Base-by-base conservation (phyloP, 1,140 invertebrate species). In the Streblospio benedicti region DNA sequence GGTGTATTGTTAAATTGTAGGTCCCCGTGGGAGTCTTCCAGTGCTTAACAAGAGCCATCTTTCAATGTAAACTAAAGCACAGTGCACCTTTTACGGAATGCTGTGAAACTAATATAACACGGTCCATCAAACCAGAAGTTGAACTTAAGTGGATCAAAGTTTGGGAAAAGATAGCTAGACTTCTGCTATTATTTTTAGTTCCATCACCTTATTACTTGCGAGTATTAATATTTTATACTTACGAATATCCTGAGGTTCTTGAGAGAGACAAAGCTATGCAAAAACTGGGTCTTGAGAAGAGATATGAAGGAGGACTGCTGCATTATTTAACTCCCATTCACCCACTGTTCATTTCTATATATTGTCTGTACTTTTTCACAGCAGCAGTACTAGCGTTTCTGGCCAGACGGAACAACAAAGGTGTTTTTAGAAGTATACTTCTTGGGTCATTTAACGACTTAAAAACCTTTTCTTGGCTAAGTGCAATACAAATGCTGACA, bases 291-390 rank as follows among this genome's bases (percentile, higher is more conserved):
- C 61, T 74, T n/a, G 31, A 51, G 1, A 53, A 67, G 38, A 31
- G 27, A 4, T 72, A 70, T 59, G 62, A 67, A 44, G 67, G 64
- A 35, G 75, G 69, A 53, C 56, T 74, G 31, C 65, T 75, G 27
- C 74, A 74, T 58, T 72, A 72, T 57, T 65, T 74, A 6, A 62
- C 69, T 0, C 74, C 74, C 4, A 69, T 66, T 6, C 72, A 74
- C 56, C 65, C 64, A 1, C 38, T 75, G 12, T 76, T 76, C 60
- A 67, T 74, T 20, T 63, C 63, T 25, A 65, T 70, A 0, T 76
- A 74, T 61, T 51, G 64, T 16, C 62, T 75, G 41, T 75, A 75
- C 57, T 65, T 72, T 50, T 35, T 73, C 2, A 58, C 64, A 5
- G 72, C 69, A 23, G 6, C 70, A 2, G 45, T 70, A 16, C 62